Percentiles rank a stretch among this genome's conserved stretches.
Conservation (phyloP, 2,797 vertebrate species). For the Rallus crepitans region DNA sequence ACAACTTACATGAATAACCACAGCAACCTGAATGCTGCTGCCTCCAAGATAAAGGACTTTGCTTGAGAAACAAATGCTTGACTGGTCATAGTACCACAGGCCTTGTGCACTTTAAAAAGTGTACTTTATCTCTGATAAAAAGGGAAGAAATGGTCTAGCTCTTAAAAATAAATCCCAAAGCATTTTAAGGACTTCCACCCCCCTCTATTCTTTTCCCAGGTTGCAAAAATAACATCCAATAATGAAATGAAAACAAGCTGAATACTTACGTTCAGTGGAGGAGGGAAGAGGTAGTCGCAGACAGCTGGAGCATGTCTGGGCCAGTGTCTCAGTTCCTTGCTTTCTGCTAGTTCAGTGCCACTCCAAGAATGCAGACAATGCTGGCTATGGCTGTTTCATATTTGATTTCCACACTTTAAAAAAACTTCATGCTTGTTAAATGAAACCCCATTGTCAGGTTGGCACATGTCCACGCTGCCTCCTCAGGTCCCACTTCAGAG, state of each 20-base stretch:
- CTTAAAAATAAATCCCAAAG: conserved; percentile 35
- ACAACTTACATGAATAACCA: not conserved
- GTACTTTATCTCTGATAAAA: not conserved
- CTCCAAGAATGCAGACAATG: conserved; percentile 72
- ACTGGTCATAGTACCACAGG: not conserved
- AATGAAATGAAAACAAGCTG: conserved; percentile 80
- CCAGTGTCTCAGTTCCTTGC: conserved; percentile 44
- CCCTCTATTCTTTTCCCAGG: conserved; percentile 60
- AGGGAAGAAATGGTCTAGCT: conserved; percentile 35
- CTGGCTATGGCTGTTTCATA: conserved; percentile 17
- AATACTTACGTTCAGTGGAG: conserved; percentile 39
- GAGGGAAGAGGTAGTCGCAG: conserved; percentile 63
- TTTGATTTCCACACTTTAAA: conserved; percentile 57
- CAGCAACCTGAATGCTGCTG: not conserved
- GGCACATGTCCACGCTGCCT: not conserved
- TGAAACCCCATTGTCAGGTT: not conserved
- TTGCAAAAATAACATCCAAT: conserved; percentile 70
- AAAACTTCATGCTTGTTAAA: not conserved
- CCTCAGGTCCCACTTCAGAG: not conserved
- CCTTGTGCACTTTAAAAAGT: not conserved
- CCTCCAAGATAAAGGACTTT: not conserved
- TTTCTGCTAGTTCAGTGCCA: conserved; percentile 50
- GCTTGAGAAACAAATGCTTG: not conserved
- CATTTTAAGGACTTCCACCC: not conserved
- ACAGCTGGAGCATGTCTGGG: conserved; percentile 66